Conservation (phyloP, 2,113 vertebrate genomes). For the Elephantulus edwardii region DNA sequence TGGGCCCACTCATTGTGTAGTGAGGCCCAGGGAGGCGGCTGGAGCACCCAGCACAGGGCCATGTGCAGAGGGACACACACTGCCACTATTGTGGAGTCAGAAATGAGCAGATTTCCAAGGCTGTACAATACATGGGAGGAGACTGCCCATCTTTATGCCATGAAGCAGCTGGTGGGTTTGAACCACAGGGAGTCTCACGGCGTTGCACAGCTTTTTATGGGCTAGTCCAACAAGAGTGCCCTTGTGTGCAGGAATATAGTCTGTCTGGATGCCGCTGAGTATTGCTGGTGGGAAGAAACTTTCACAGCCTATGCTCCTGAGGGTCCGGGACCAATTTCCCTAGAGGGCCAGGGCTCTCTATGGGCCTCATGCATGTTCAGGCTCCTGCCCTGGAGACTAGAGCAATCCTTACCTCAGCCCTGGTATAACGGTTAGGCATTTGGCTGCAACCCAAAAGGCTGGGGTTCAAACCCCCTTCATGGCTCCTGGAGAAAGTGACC, state of each 20-base stretch:
- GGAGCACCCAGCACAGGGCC: neutral
- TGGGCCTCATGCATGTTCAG: neutral
- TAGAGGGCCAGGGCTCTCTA: too few species aligned
- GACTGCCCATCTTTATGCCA: too few species aligned
- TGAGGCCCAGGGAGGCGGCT: neutral
- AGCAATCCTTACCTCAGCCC: neutral
- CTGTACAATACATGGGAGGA: too few species aligned
- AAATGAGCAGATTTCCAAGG: too few species aligned
- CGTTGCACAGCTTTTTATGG: too few species aligned
- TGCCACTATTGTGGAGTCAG: neutral
- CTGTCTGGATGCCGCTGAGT: too few species aligned
- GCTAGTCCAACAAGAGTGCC: too few species aligned
- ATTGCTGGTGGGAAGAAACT: fast-evolving
- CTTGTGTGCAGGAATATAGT: too few species aligned
- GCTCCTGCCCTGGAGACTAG: neutral
- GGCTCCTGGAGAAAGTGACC: neutral
- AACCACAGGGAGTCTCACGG: too few species aligned
- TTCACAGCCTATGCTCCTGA: neutral
- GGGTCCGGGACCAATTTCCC: neutral
- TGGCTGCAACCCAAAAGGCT: neutral
- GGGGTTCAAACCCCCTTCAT: neutral
- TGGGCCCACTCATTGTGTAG: fast-evolving
- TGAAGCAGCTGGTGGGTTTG: too few species aligned
- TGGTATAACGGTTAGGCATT: neutral
- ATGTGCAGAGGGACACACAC: neutral